phyloP scores from a whole-genome alignment of 2,888 invertebrate genomes.

The Melipona beecheii region DNA sequence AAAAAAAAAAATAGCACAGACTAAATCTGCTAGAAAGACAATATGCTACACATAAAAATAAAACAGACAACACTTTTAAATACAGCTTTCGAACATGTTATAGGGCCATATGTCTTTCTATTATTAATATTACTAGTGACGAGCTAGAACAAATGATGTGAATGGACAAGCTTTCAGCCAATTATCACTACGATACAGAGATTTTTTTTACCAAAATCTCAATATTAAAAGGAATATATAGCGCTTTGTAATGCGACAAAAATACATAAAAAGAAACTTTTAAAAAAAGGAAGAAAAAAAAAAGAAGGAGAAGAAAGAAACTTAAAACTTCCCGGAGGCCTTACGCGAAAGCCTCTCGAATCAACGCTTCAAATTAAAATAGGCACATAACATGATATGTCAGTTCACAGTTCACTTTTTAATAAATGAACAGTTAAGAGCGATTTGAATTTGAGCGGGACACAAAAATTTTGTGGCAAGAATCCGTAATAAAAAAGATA shows the following conservation, averaged over 20 bases:
- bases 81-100: conserved; percentile 53
- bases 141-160: conserved; percentile 48
- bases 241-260: conserved; percentile 25
- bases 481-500: conserved; percentile 22
- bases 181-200: neutral
- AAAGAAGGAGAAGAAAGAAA: neutral
- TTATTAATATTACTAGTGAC: conserved; percentile 50
- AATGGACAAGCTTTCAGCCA: conserved; percentile 38
- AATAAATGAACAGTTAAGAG: conserved; percentile 50
- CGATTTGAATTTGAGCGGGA: conserved; percentile 61
- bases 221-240: conserved; percentile 24
- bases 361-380: conserved; percentile 27
- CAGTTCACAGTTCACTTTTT: conserved; percentile 36
- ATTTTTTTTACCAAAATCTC: conserved; percentile 23
- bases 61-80: conserved; percentile 40
- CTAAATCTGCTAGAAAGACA: conserved; percentile 44
- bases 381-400: neutral
- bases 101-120: conserved; percentile 66
- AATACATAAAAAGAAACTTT: neutral
- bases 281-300: neutral
- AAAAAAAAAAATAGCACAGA: conserved; percentile 28
- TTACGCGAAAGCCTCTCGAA: conserved; percentile 32
- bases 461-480: conserved; percentile 58
- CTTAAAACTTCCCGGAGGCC: conserved; percentile 19
- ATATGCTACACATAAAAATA: conserved; percentile 46